phyloP scores from a whole-genome alignment of 2,797 vertebrate genomes.

The Hypotaenidia okinawae region DNA sequence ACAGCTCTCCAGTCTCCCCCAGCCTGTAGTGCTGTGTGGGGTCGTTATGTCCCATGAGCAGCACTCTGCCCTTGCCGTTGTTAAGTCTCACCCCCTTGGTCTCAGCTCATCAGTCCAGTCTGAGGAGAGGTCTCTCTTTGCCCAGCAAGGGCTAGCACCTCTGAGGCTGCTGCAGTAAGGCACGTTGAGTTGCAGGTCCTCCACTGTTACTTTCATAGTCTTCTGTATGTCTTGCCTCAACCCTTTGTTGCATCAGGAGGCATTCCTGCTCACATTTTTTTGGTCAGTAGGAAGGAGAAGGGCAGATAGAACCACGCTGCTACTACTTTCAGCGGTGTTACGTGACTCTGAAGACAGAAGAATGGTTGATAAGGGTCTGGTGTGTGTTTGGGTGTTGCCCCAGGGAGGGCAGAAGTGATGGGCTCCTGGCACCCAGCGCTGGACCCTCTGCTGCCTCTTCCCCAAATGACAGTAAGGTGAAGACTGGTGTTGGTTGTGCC shows the following conservation, averaged over 20 bases:
- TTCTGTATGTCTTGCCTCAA: neutral
- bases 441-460: neutral
- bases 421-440: rapidly evolving
- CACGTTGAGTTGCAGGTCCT: rapidly evolving
- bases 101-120: too few species aligned
- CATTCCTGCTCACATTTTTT: rapidly evolving
- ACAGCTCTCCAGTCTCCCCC: too few species aligned
- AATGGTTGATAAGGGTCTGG: neutral
- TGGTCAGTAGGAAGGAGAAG: neutral
- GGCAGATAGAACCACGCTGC: rapidly evolving
- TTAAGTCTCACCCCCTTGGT: too few species aligned
- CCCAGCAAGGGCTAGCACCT: neutral
- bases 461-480: neutral
- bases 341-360: neutral
- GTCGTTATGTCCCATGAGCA: too few species aligned
- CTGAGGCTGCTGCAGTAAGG: neutral
- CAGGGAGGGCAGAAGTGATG: too few species aligned
- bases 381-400: neutral
- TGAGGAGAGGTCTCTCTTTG: neutral
- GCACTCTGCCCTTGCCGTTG: too few species aligned
- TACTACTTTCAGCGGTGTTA: rapidly evolving
- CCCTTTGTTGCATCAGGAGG: rapidly evolving
- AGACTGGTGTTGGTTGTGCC: neutral
- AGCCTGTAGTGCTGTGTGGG: too few species aligned
- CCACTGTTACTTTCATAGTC: too few species aligned